A percentile compares a stretch with the other conserved stretches of the same genome.
phyloP scores from a whole-genome alignment of 1,140 invertebrate genomes.

The Euwallacea fornicatus region DNA sequence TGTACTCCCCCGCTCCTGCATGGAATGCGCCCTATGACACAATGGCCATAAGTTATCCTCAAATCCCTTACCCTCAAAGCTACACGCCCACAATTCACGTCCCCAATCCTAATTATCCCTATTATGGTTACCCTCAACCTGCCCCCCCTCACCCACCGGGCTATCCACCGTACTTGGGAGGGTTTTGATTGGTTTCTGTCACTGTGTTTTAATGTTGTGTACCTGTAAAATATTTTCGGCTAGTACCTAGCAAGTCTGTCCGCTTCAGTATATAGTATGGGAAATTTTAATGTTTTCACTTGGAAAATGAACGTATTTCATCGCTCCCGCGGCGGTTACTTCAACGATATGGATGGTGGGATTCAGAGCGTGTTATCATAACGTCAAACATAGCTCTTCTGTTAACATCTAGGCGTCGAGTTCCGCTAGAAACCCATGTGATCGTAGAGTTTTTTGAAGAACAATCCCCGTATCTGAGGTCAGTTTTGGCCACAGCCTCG shows the following conservation, averaged over 20 bases:
- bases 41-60: conserved; percentile 50
- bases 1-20: conserved; percentile 51
- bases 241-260: conserved; percentile 56
- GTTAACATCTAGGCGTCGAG: too few species aligned
- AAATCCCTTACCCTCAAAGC: conserved; percentile 52
- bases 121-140: conserved; percentile 55
- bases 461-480: too few species aligned
- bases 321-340: too few species aligned
- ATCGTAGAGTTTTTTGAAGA: too few species aligned
- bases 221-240: conserved; percentile 56
- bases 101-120: conserved; percentile 61
- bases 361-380: too few species aligned
- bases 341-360: too few species aligned
- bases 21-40: conserved; percentile 52
- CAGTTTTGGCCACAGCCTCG: too few species aligned
- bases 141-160: conserved; percentile 56
- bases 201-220: conserved; percentile 55
- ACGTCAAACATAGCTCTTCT: too few species aligned
- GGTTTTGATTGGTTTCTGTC: conserved; percentile 59
- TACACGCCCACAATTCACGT: conserved; percentile 57
- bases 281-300: conserved; percentile 21
- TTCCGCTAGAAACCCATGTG: too few species aligned
- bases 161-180: conserved; percentile 58
- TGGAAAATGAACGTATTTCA: too few species aligned
- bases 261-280: conserved; percentile 51